These are phyloP conservation scores for Strix occidentalis DNA, from an alignment of 2,797 vertebrate species.

Conservation along the genomic window DNA sequence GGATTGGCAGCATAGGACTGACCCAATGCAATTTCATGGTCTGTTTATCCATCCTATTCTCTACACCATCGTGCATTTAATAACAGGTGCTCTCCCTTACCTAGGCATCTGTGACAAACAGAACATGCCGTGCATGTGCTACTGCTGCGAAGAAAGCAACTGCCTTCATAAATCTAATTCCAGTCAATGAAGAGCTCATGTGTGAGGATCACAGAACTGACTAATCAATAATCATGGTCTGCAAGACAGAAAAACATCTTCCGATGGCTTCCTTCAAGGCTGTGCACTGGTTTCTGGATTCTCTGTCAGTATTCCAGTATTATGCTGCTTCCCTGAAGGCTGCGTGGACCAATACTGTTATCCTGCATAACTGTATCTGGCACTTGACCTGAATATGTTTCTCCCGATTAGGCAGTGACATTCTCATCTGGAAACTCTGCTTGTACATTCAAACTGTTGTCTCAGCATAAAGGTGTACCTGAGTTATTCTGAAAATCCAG, in stretches of 20 bases:
- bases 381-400: slow-evolving; percentile 79
- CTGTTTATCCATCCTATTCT: not conserved
- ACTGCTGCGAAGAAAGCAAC: not conserved
- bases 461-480: slow-evolving; percentile 47
- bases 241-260: slow-evolving; percentile 14
- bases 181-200: not conserved
- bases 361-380: slow-evolving; percentile 68
- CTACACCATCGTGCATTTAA: not conserved
- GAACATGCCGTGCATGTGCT: not conserved
- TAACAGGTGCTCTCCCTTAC: not conserved
- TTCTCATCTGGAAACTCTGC: slow-evolving; percentile 65
- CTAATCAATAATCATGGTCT: not conserved
- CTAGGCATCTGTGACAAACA: not conserved
- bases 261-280: not conserved
- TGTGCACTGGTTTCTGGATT: not conserved
- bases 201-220: not conserved
- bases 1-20: not conserved
- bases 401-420: slow-evolving; percentile 73
- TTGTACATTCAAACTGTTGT: slow-evolving; percentile 33
- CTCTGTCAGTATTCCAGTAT: slow-evolving; percentile 22
- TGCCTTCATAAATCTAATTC: not conserved
- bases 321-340: slow-evolving; percentile 62
- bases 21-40: not conserved
- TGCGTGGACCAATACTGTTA: slow-evolving; percentile 20
- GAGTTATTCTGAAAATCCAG: slow-evolving; percentile 29